These are phyloP conservation scores for Formica exsecta DNA, from an alignment of 1,140 invertebrate genomes.

Conservation along the genomic window DNA sequence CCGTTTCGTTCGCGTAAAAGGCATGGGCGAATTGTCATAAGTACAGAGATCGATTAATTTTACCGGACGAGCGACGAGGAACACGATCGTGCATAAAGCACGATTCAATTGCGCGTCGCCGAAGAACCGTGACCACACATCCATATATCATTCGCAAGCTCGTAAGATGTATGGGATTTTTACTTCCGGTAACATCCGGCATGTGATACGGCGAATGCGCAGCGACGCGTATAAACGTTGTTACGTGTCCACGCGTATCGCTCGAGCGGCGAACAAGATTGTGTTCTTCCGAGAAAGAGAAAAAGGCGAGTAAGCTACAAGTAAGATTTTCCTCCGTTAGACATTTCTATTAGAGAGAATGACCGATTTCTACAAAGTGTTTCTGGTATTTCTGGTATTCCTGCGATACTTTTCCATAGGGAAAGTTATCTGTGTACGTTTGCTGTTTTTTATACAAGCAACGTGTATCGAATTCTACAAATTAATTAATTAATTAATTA, in stretches of 20 bases:
- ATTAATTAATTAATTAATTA: too few relatives aligned
- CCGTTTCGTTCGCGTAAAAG: constrained; percentile 32
- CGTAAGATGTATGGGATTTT: constrained; percentile 41
- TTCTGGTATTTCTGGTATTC: too few relatives aligned
- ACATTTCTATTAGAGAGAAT: background rate
- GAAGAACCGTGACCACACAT: constrained; percentile 11
- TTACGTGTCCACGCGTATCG: constrained; percentile 5
- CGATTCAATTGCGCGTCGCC: constrained; percentile 45
- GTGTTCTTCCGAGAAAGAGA: background rate
- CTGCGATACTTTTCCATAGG: background rate
- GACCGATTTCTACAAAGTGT: background rate
- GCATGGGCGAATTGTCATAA: constrained; percentile 3
- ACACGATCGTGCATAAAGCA: constrained; percentile 27
- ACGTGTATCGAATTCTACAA: too few relatives aligned
- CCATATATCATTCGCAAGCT: background rate
- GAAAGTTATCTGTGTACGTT: background rate
- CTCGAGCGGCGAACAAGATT: background rate
- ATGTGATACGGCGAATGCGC: background rate
- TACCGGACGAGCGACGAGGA: background rate
- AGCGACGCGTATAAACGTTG: constrained; percentile 10
- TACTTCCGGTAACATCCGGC: constrained; percentile 45
- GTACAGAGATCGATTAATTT: constrained; percentile 45
- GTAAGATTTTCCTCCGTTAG: background rate
- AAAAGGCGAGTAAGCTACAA: background rate
- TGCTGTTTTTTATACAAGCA: background rate